Conservation (phyloP, 2,888 invertebrate species). For the Zeuzera pyrina region DNA sequence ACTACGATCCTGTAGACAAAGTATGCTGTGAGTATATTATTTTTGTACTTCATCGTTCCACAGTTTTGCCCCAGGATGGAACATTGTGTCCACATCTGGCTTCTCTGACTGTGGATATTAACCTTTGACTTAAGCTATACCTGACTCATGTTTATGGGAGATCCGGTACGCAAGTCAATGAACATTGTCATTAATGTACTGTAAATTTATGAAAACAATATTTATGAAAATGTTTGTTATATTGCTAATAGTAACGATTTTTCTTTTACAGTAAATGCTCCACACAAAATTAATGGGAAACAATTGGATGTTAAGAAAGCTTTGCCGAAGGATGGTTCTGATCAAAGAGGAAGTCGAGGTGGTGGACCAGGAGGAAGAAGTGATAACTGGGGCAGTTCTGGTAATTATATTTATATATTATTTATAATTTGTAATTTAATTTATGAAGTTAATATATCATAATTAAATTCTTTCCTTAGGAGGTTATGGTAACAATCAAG, state of each 20-base stretch:
- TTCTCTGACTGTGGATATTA: conserved; percentile 66
- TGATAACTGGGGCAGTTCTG: conserved; percentile 33
- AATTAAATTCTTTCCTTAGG: conserved; percentile 30
- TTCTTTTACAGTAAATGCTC: conserved; percentile 78
- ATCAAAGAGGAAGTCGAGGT: conserved; percentile 64
- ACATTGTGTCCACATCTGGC: conserved; percentile 55
- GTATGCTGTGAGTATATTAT: conserved; percentile 85
- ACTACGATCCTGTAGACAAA: conserved; percentile 98
- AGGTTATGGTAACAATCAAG: conserved; percentile 54
- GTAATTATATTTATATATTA: conserved; percentile 33
- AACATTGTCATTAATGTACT: conserved; percentile 25
- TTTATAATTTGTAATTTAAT: neutral
- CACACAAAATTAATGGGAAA: conserved; percentile 89
- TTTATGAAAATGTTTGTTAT: neutral
- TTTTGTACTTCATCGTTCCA: conserved; percentile 32
- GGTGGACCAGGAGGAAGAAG: conserved; percentile 39
- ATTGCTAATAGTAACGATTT: neutral
- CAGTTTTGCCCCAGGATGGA: conserved; percentile 69
- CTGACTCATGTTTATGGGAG: conserved; percentile 37
- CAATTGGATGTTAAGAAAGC: conserved; percentile 96
- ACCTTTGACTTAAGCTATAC: conserved; percentile 66
- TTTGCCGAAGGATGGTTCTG: conserved; percentile 83
- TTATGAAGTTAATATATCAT: too few species aligned
- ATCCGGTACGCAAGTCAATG: conserved; percentile 65
- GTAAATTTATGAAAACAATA: neutral